phyloP scores from a whole-genome alignment of 2,797 vertebrate species.

The Hydrophis major region DNA sequence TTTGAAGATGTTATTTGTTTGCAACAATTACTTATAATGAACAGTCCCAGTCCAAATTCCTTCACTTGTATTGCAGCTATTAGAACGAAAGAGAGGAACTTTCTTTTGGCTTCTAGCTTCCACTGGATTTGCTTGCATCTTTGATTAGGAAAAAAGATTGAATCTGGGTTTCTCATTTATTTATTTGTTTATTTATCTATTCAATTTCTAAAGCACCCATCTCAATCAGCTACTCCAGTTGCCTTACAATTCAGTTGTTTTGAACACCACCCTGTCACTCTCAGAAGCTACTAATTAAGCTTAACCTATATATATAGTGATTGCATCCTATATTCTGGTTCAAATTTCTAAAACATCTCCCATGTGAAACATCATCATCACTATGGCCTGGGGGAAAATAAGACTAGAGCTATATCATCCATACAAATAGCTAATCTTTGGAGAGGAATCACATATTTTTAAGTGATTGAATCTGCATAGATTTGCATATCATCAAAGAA shows the following conservation, averaged over 20 bases:
- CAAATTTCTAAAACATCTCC: too few species aligned
- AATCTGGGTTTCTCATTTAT: not conserved
- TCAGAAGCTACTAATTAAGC: not conserved
- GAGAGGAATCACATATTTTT: not conserved
- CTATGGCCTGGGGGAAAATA: too few species aligned
- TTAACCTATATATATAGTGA: not conserved
- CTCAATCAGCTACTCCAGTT: not conserved
- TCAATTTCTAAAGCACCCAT: not conserved
- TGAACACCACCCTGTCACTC: not conserved
- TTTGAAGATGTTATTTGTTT: not conserved
- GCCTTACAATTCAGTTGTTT: not conserved
- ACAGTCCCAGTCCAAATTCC: not conserved
- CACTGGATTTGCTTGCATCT: not conserved
- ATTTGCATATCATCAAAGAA: not conserved
- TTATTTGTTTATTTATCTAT: not conserved
- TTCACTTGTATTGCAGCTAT: not conserved
- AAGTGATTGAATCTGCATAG: not conserved
- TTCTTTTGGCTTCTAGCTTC: not conserved
- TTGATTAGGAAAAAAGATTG: not conserved
- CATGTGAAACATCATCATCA: not conserved
- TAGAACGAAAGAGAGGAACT: not conserved
- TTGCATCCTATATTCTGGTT: not conserved
- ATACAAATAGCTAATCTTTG: not conserved
- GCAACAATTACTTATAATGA: not conserved
- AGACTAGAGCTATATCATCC: not conserved